Conservation (phyloP, 2,797 vertebrate species). For the Malacoctenus gilli region DNA sequence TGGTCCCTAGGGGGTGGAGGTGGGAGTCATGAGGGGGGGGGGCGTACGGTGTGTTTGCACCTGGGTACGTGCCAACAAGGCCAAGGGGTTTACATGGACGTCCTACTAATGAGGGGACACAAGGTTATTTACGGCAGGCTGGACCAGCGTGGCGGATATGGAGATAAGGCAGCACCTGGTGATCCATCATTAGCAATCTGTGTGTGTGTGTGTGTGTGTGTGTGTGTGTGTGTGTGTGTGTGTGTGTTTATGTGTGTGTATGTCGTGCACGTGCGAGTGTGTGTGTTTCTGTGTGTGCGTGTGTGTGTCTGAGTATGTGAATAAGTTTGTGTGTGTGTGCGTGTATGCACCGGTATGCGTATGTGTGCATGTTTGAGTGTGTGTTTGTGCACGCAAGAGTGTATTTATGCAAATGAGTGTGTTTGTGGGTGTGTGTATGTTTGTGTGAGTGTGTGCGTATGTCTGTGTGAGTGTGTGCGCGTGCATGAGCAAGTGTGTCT, state of each 20-base stretch:
- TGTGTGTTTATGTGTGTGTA: not conserved
- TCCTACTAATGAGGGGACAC: constrained; percentile 79
- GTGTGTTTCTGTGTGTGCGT: no score
- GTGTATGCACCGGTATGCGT: not conserved
- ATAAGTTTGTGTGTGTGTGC: no score
- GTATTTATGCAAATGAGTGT: no score
- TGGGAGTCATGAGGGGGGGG: constrained; percentile 39
- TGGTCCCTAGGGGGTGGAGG: constrained; percentile 43
- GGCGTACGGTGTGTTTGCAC: constrained; percentile 38
- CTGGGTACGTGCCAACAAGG: constrained; percentile 49
- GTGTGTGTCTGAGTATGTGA: no score
- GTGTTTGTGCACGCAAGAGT: no score
- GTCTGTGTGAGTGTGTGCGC: no score
- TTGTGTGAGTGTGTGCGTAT: no score
- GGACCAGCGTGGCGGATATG: constrained; percentile 69
- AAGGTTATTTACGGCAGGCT: constrained; percentile 73
- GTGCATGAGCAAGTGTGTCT: no score
- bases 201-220: constrained; percentile 24
- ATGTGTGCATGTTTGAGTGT: no score
- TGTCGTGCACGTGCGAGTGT: no score
- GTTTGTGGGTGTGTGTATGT: no score
- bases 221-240: constrained; percentile 1
- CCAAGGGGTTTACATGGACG: constrained; percentile 64
- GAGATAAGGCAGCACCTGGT: constrained; percentile 69
- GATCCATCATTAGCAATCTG: constrained; percentile 72